A percentile compares a stretch with the other conserved stretches of the same genome.
These are phyloP conservation scores for Platycercus adscitus DNA, from an alignment of 2,113 vertebrate species.

Conservation along the genomic window DNA sequence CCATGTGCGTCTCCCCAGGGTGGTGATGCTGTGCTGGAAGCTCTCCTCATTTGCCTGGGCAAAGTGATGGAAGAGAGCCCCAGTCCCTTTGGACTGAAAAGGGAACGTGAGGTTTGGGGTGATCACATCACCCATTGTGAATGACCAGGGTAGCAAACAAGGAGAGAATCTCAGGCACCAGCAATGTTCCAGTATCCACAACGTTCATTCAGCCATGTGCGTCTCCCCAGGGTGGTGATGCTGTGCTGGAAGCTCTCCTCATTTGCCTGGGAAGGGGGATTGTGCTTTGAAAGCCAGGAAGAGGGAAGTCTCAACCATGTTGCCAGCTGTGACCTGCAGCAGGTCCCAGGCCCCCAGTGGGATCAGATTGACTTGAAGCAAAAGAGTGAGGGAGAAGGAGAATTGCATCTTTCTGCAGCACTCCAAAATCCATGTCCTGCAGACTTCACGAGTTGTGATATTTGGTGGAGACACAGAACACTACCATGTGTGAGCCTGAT, in stretches of 20 bases:
- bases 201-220: too few relatives aligned
- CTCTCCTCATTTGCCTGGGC: background rate
- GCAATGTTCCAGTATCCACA: too few relatives aligned
- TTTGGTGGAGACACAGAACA: background rate
- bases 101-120: accelerated
- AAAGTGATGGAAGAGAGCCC: background rate
- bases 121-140: too few relatives aligned
- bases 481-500: background rate
- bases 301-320: accelerated
- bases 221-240: too few relatives aligned
- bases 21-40: background rate
- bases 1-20: accelerated
- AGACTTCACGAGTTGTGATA: background rate
- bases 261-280: background rate
- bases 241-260: too few relatives aligned
- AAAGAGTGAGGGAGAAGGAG: background rate
- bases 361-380: background rate
- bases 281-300: background rate
- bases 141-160: too few relatives aligned
- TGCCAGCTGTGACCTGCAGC: background rate
- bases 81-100: accelerated
- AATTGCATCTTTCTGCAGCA: background rate
- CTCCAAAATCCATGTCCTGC: background rate
- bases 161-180: too few relatives aligned
- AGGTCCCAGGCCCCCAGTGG: background rate